phyloP scores from a whole-genome alignment of 2,113 vertebrate species.

The Himantopus leucocephalus region DNA sequence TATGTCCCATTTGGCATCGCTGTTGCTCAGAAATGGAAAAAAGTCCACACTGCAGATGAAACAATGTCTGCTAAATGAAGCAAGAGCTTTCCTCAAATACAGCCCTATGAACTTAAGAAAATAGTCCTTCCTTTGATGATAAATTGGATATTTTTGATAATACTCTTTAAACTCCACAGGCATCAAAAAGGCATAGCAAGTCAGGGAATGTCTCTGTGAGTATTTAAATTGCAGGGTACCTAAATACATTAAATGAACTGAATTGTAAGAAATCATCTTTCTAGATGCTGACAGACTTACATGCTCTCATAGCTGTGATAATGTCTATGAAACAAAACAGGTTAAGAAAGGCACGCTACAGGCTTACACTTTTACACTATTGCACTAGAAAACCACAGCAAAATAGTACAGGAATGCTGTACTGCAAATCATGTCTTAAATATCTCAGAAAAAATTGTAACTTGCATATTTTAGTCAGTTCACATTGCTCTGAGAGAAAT shows the following conservation, averaged over 20 bases:
- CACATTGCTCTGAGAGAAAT: background rate
- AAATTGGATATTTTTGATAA: background rate
- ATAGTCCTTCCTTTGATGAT: background rate
- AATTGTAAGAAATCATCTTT: background rate
- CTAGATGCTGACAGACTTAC: background rate
- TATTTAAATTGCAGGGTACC: background rate
- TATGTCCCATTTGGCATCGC: background rate
- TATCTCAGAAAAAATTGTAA: background rate
- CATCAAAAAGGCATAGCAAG: background rate
- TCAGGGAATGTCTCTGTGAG: background rate
- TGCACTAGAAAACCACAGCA: background rate
- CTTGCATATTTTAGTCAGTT: background rate
- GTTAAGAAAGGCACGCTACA: background rate
- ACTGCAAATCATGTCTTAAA: background rate
- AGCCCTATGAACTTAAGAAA: background rate
- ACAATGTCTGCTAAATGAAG: background rate
- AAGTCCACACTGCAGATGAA: background rate
- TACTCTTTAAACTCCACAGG: background rate
- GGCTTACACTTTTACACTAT: background rate
- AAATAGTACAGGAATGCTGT: background rate
- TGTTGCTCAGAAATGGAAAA: background rate
- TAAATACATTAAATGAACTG: background rate
- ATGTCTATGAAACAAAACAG: constrained; percentile 2
- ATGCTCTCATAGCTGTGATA: background rate
- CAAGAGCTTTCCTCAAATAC: background rate